These are phyloP conservation scores for Pammene aurita DNA, from an alignment of 2,888 invertebrate genomes.

Conservation along the genomic window DNA sequence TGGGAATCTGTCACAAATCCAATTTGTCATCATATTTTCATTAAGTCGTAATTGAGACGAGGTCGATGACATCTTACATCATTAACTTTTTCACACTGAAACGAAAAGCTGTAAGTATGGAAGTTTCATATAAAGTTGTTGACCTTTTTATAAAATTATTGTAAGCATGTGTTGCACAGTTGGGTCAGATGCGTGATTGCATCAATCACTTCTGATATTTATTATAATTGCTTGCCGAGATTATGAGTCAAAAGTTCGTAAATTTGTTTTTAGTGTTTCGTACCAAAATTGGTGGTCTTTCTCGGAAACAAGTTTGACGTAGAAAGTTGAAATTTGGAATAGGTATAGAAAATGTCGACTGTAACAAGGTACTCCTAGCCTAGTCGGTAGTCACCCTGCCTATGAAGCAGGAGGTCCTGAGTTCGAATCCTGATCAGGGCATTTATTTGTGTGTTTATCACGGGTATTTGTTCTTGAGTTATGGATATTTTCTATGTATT, in stretches of 20 bases:
- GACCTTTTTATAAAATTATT: not conserved
- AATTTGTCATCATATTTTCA: slow-evolving; percentile 7
- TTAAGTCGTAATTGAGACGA: not conserved
- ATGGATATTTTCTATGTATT: too few species aligned
- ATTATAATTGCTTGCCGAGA: not conserved
- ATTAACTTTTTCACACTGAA: not conserved
- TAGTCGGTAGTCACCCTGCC: too few species aligned
- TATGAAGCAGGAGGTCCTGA: too few species aligned
- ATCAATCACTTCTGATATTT: not conserved
- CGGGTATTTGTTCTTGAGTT: too few species aligned
- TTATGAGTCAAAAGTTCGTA: not conserved
- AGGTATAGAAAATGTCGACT: too few species aligned
- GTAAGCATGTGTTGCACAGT: slow-evolving; percentile 1
- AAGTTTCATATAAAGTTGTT: not conserved
- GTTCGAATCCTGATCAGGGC: too few species aligned
- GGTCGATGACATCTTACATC: slow-evolving; percentile 8
- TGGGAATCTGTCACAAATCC: slow-evolving; percentile 16
- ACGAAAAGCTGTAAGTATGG: not conserved
- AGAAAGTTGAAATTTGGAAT: too few species aligned
- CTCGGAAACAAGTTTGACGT: too few species aligned
- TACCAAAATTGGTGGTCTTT: too few species aligned
- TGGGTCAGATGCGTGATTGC: slow-evolving; percentile 6
- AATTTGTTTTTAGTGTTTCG: too few species aligned
- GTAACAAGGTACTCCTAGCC: too few species aligned
- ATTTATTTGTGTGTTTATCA: too few species aligned